Evolutionary conservation across 2,797 vertebrate species (phyloP).

Genomic region (Toxotes lorentzi): DNA sequence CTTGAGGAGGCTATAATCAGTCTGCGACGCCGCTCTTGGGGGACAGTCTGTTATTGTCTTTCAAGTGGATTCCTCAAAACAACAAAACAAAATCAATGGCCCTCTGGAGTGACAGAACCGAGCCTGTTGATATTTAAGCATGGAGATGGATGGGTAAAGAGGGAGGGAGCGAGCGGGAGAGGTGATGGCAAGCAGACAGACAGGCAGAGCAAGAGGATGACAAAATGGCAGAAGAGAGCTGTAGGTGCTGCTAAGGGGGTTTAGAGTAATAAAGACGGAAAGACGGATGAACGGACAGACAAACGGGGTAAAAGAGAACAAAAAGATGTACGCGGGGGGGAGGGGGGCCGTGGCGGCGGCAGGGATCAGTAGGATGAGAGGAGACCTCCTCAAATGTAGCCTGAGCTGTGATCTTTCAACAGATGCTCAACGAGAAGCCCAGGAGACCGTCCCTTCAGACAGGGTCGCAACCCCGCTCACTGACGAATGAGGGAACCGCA

Average conservation of each 20-base stretch:
- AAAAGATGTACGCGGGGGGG: conserved; percentile 2
- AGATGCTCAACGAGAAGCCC: conserved; percentile 78
- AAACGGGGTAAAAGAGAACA: conserved; percentile 36
- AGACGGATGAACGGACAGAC: conserved; percentile 38
- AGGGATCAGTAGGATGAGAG: conserved; percentile 72
- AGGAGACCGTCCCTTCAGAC: conserved; percentile 80
- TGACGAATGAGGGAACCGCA: conserved; percentile 79
- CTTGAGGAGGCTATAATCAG: conserved; percentile 74
- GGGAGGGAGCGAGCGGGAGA: conserved; percentile 30
- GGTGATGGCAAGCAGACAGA: conserved; percentile 45
- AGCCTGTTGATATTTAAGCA: conserved; percentile 77
- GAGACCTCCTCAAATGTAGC: conserved; percentile 77
- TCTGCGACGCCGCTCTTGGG: conserved; percentile 65
- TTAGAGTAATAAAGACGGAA: conserved; percentile 52
- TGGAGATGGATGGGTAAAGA: conserved; percentile 66
- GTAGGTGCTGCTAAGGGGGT: conserved; percentile 27
- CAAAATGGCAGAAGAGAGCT: conserved; percentile 63
- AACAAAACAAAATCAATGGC: conserved; percentile 79
- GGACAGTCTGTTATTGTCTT: conserved; percentile 80
- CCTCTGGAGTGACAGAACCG: conserved; percentile 78
- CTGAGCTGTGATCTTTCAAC: conserved; percentile 83
- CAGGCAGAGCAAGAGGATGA: conserved; percentile 56
- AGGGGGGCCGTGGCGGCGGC: conserved; percentile 31
- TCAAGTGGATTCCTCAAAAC: conserved; percentile 78
- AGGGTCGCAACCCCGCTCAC: conserved; percentile 81